phyloP scores from a whole-genome alignment of 1,140 invertebrate genomes.

The Trissolcus basalis region DNA sequence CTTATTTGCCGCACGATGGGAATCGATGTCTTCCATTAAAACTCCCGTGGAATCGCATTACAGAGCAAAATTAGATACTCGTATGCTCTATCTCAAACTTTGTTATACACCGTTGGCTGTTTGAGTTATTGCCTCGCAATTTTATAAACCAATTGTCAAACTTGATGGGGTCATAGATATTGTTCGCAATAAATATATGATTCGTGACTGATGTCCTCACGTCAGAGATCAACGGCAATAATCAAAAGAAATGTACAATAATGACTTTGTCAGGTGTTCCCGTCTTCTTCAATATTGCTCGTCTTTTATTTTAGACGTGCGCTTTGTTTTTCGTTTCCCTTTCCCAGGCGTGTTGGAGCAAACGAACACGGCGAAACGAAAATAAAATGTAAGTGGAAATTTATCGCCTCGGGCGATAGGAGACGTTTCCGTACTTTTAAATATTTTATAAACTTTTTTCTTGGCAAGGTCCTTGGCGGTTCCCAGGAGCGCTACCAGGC shows the following conservation, averaged over 20 bases:
- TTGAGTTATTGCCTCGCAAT: constrained; percentile 1
- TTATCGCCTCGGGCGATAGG: constrained; percentile 75
- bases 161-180: neutral
- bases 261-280: constrained; percentile 24
- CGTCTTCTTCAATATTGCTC: constrained; percentile 6
- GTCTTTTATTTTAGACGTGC: constrained; percentile 42
- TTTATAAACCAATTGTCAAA: constrained; percentile 9
- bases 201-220: neutral
- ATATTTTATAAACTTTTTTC: constrained; percentile 77
- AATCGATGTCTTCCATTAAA: constrained; percentile 70
- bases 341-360: constrained; percentile 66
- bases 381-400: constrained; percentile 78
- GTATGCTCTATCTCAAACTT: constrained; percentile 19
- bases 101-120: constrained; percentile 13
- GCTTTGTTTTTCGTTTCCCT: constrained; percentile 45
- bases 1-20: constrained; percentile 69
- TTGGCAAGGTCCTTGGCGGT: constrained; percentile 61
- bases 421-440: constrained; percentile 77
- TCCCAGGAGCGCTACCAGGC: constrained; percentile 62
- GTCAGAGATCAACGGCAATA: neutral
- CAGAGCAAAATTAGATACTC: constrained; percentile 54
- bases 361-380: constrained; percentile 71
- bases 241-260: constrained; percentile 25
- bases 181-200: too few relatives aligned
- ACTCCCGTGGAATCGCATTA: constrained; percentile 55